These are phyloP conservation scores for Nephotettix cincticeps DNA, from an alignment of 1,140 invertebrate genomes.

Conservation along the genomic window DNA sequence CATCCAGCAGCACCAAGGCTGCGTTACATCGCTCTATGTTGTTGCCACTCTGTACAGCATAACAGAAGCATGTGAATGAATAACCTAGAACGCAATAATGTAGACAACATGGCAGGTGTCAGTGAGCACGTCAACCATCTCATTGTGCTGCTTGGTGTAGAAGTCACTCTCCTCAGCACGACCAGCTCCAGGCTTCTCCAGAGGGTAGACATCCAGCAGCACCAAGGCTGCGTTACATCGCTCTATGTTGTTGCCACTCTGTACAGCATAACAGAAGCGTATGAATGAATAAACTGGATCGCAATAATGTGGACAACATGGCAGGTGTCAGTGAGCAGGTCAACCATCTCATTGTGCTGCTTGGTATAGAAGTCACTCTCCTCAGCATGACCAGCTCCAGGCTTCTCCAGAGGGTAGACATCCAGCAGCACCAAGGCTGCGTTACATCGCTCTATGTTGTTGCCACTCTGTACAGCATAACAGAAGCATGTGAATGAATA, in stretches of 20 bases:
- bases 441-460: slow-evolving; percentile 37
- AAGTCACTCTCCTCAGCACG: slow-evolving; percentile 28
- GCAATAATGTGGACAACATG: slow-evolving; percentile 37
- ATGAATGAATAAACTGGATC: too few relatives aligned
- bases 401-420: slow-evolving; percentile 39
- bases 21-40: slow-evolving; percentile 38
- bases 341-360: slow-evolving; percentile 37
- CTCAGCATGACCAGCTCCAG: slow-evolving; percentile 20
- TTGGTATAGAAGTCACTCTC: slow-evolving; percentile 32
- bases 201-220: slow-evolving; percentile 39
- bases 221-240: slow-evolving; percentile 39
- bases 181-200: slow-evolving; percentile 34
- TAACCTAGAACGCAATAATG: slow-evolving; percentile 39
- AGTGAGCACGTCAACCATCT: slow-evolving; percentile 36
- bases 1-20: slow-evolving; percentile 38
- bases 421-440: slow-evolving; percentile 38
- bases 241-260: slow-evolving; percentile 37
- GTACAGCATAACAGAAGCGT: too few relatives aligned
- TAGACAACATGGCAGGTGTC: slow-evolving; percentile 37
- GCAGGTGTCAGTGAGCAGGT: slow-evolving; percentile 36
- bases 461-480: slow-evolving; percentile 35
- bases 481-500: too few relatives aligned
- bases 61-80: too few relatives aligned
- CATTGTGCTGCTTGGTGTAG: slow-evolving; percentile 35
- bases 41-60: slow-evolving; percentile 36